Percentiles rank a stretch among this genome's conserved stretches.
phyloP scores from a whole-genome alignment of 2,888 invertebrate genomes.

The Caenorhabditis auriculariae region DNA sequence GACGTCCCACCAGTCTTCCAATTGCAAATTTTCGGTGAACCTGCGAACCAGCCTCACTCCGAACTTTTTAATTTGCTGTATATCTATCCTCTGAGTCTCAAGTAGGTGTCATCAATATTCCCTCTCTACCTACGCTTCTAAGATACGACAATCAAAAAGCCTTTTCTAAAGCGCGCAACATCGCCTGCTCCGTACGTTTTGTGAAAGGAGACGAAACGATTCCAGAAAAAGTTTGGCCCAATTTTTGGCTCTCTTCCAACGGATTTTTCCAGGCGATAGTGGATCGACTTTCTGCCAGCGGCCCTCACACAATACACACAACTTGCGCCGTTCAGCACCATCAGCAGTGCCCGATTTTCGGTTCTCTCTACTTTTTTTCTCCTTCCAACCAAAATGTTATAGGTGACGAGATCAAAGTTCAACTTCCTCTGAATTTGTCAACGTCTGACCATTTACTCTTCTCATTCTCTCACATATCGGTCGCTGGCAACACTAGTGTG shows the following conservation, averaged over 20 bases:
- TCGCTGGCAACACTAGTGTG: conserved; percentile 70
- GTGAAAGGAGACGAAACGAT: conserved; percentile 70
- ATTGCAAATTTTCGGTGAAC: conserved; percentile 76
- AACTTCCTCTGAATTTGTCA: conserved; percentile 82
- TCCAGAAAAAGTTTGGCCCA: conserved; percentile 68
- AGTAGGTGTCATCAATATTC: conserved; percentile 15
- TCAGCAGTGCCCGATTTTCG: conserved; percentile 58
- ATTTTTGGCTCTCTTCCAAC: background rate
- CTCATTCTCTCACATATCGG: conserved; percentile 92
- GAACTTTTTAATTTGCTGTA: conserved; percentile 86
- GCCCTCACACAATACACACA: conserved; percentile 44
- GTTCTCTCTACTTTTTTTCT: conserved; percentile 2
- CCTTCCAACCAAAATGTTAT: background rate
- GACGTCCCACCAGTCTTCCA: conserved; percentile 74
- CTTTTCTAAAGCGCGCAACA: conserved; percentile 79
- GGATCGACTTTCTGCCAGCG: conserved; percentile 44
- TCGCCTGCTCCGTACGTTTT: conserved; percentile 85
- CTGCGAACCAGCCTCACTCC: conserved; percentile 75
- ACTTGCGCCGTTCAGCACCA: conserved; percentile 59
- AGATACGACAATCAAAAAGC: conserved; percentile 55
- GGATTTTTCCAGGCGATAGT: conserved; percentile 30
- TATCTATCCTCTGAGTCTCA: conserved; percentile 77
- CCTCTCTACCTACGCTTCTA: background rate
- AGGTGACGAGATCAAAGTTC: conserved; percentile 75
- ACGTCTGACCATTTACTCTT: conserved; percentile 87